Evolutionary conservation across 2,113 vertebrate genomes (phyloP).

Genomic region (Gymnogyps californianus): DNA sequence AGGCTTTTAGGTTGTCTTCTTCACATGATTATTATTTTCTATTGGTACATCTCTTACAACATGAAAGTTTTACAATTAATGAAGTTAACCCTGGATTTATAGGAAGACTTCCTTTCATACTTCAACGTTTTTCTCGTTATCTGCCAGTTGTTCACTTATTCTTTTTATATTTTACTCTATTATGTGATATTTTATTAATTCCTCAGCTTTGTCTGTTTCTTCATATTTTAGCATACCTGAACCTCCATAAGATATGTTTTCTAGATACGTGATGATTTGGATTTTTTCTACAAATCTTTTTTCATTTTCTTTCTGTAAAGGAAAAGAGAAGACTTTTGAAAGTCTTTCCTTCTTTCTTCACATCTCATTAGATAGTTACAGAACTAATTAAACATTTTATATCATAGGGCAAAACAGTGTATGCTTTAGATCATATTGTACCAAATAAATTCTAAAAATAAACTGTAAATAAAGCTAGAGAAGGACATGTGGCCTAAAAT

Average conservation of each 20-base stretch:
- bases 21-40: background rate
- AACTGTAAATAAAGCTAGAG: background rate
- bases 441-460: background rate
- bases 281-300: background rate
- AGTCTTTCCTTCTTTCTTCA: background rate
- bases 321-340: background rate
- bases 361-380: background rate
- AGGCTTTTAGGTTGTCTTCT: background rate
- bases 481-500: background rate
- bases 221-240: background rate
- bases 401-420: background rate
- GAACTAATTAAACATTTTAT: background rate
- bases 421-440: background rate
- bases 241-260: background rate
- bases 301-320: background rate
- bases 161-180: background rate
- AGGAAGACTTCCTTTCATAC: background rate
- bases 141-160: background rate
- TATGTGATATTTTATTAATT: background rate
- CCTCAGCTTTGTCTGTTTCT: background rate
- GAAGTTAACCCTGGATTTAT: background rate
- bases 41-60: background rate
- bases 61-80: background rate
- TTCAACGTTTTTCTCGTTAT: background rate
- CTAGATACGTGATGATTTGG: background rate